These are phyloP conservation scores for Ophonus ardosiacus DNA, from an alignment of 2,888 invertebrate genomes.

Conservation along the genomic window DNA sequence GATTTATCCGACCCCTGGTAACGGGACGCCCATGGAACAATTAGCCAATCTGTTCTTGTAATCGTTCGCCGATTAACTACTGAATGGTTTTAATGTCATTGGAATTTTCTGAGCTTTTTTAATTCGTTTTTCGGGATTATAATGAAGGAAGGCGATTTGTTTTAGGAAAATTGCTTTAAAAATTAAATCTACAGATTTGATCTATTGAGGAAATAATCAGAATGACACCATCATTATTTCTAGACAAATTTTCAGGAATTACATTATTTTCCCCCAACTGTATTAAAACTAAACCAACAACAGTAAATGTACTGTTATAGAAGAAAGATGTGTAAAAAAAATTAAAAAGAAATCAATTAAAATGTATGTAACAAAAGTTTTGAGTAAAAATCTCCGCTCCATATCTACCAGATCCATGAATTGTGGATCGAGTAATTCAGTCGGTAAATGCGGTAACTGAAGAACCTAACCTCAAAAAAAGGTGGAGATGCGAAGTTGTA, in stretches of 20 bases:
- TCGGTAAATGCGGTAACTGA: too few relatives aligned
- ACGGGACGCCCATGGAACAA: conserved; percentile 46
- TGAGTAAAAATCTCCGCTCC: too few relatives aligned
- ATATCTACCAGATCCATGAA: too few relatives aligned
- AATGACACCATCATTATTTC: background rate
- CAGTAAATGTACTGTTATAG: too few relatives aligned
- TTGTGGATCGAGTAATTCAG: too few relatives aligned
- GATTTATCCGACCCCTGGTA: conserved; percentile 68
- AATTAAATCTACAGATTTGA: conserved; percentile 31
- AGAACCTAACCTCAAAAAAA: too few relatives aligned
- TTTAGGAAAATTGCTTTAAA: conserved; percentile 49
- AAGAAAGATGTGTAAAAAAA: too few relatives aligned
- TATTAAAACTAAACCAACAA: too few relatives aligned
- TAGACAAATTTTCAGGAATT: background rate
- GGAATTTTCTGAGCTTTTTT: conserved; percentile 52
- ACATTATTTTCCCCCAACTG: background rate
- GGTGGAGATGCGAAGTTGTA: too few relatives aligned
- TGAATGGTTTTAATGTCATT: conserved; percentile 60
- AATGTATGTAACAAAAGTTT: too few relatives aligned
- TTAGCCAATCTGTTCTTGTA: conserved; percentile 62
- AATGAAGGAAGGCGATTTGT: conserved; percentile 40
- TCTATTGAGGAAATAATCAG: background rate
- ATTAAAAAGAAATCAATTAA: too few relatives aligned
- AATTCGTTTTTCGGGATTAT: conserved; percentile 41
- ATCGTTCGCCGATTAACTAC: conserved; percentile 57